Conservation (phyloP, 2,113 vertebrate genomes). For the Hyla sarda region DNA sequence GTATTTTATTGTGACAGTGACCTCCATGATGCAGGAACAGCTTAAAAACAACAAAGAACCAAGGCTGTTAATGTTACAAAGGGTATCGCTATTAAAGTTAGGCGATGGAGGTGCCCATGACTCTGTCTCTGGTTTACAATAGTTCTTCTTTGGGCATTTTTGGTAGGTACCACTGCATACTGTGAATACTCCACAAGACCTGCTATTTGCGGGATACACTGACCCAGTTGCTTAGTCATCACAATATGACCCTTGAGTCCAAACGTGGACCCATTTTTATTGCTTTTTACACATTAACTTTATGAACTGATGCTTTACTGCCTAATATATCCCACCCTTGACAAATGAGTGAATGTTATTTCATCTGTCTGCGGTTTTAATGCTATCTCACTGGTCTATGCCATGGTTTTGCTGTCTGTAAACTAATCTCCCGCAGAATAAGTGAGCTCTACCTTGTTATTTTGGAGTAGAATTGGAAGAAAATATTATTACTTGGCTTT, state of each 20-base stretch:
- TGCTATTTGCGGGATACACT: not conserved
- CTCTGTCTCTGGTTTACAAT: not conserved
- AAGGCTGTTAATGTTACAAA: no score
- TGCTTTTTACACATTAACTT: no score
- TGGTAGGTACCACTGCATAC: not conserved
- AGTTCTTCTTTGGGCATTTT: not conserved
- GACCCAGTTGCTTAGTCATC: not conserved
- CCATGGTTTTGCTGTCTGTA: not conserved
- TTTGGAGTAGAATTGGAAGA: slow-evolving; percentile 9
- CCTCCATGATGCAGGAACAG: no score
- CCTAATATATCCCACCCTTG: not conserved
- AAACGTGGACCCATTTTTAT: no score
- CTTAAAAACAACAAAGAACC: no score
- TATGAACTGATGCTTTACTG: no score
- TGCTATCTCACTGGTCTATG: not conserved
- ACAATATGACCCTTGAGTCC: no score
- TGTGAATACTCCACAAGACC: not conserved
- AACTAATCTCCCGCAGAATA: not conserved
- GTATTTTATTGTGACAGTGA: no score
- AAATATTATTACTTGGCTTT: slow-evolving; percentile 14
- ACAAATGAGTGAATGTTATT: not conserved
- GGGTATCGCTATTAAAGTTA: no score
- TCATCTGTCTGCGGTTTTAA: not conserved
- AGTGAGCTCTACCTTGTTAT: not conserved
- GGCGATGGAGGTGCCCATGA: no score